phyloP scores from a whole-genome alignment of 1,140 invertebrate species.

The Monomorium pharaonis region DNA sequence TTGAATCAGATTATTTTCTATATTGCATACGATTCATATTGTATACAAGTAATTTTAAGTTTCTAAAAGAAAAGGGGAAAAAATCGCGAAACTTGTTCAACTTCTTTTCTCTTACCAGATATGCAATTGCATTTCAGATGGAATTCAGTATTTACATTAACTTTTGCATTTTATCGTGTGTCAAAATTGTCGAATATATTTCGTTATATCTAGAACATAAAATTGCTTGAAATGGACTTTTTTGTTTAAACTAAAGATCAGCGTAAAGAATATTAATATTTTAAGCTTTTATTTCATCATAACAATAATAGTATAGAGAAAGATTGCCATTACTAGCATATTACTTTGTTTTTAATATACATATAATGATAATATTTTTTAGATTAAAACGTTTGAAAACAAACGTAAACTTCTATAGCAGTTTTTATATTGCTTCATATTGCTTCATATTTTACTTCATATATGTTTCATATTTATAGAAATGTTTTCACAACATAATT shows the following conservation, averaged over 20 bases:
- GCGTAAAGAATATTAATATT: neutral
- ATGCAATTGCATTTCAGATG: constrained; percentile 22
- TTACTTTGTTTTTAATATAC: too few relatives aligned
- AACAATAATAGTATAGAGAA: neutral
- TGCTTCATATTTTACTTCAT: too few relatives aligned
- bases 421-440: too few relatives aligned
- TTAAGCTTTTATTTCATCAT: neutral
- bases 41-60: neutral
- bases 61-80: neutral
- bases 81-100: constrained; percentile 14
- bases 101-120: neutral
- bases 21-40: neutral
- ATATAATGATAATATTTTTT: too few relatives aligned
- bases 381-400: too few relatives aligned
- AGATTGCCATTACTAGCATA: too few relatives aligned
- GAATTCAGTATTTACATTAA: constrained; percentile 46
- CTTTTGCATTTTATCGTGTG: constrained; percentile 28
- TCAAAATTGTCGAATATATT: constrained; percentile 13
- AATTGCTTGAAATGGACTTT: neutral
- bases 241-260: neutral
- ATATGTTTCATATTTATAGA: too few relatives aligned
- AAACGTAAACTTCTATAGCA: too few relatives aligned
- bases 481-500: too few relatives aligned
- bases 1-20: neutral
- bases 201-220: neutral